Percentiles rank a stretch among this genome's conserved stretches.
Conservation (phyloP, 2,113 vertebrate genomes). For the Neomonachus schauinslandi region DNA sequence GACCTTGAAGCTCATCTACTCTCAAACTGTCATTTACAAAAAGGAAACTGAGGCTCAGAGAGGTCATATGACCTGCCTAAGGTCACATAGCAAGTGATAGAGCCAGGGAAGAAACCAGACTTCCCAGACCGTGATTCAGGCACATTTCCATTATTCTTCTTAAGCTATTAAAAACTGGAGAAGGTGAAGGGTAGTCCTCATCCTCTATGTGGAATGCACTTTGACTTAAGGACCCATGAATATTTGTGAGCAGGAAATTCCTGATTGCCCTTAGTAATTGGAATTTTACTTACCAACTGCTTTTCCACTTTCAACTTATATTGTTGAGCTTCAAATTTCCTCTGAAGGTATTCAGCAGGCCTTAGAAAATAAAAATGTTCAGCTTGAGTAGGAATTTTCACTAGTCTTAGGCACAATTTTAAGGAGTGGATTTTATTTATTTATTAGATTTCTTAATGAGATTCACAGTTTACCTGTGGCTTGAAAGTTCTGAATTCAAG, state of each 20-base stretch:
- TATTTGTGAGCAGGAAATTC: background rate
- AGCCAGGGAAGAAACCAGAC: background rate
- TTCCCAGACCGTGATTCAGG: background rate
- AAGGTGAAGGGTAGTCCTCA: background rate
- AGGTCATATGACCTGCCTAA: background rate
- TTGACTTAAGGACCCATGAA: background rate
- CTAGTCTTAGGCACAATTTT: background rate
- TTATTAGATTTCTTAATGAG: background rate
- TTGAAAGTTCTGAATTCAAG: background rate
- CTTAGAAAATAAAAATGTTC: constrained; percentile 79
- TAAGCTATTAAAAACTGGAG: background rate
- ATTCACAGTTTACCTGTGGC: background rate
- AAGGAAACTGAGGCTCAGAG: background rate
- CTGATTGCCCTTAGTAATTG: background rate
- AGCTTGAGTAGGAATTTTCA: background rate
- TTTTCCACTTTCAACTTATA: constrained; percentile 96
- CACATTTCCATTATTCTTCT: background rate
- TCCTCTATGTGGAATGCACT: background rate
- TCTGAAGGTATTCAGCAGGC: constrained; percentile 91
- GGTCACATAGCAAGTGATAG: background rate
- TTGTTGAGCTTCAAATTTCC: constrained; percentile 90
- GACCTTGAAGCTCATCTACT: background rate
- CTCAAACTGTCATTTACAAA: background rate
- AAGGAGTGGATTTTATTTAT: background rate
- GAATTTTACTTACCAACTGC: constrained; percentile 90